Percentiles rank a stretch among this genome's conserved stretches.
These are phyloP conservation scores for Brachynemurus nebulosus DNA, from an alignment of 2,888 invertebrate species.

Conservation along the genomic window DNA sequence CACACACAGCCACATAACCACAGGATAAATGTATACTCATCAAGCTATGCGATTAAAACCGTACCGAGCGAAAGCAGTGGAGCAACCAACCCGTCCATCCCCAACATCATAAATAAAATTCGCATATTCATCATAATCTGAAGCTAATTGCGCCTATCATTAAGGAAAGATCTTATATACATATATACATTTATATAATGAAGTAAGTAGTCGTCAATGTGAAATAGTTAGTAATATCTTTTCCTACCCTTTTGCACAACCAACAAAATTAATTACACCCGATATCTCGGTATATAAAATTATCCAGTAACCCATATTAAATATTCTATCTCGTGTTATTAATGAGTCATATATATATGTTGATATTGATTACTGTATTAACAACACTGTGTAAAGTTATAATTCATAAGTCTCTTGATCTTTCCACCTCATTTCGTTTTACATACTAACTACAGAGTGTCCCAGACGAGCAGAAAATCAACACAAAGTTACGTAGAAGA, in stretches of 20 bases:
- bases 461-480: no score
- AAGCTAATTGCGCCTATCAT: constrained; percentile 1
- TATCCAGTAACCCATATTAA: neutral
- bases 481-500: no score
- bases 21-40: neutral
- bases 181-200: no score
- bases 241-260: neutral
- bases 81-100: no score
- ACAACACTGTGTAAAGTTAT: no score
- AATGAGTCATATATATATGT: neutral
- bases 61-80: neutral
- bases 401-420: constrained; percentile 2
- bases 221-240: neutral
- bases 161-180: constrained; percentile 1
- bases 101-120: neutral
- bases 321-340: neutral
- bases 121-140: constrained; percentile 1
- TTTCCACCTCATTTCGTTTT: constrained; percentile 1
- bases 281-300: no score
- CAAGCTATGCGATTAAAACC: neutral
- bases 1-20: neutral
- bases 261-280: neutral
- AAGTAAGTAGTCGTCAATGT: no score
- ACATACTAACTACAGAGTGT: no score
- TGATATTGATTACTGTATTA: neutral